Conservation (phyloP, 2,113 vertebrate species). For the Podarcis raffonei region DNA sequence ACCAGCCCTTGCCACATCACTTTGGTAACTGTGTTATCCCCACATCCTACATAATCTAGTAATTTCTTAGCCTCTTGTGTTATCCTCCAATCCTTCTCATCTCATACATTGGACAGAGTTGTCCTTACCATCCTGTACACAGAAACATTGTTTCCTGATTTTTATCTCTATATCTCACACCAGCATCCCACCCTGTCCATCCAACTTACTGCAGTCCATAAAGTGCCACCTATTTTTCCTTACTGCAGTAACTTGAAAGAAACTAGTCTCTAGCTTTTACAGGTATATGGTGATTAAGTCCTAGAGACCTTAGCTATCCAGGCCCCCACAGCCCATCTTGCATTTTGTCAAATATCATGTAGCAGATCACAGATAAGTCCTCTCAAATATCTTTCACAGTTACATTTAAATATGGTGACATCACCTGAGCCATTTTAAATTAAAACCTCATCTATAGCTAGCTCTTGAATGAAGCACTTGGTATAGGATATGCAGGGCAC, state of each 20-base stretch:
- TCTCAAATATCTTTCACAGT: neutral
- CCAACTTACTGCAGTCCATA: neutral
- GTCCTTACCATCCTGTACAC: neutral
- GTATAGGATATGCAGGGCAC: too few relatives aligned
- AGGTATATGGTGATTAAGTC: neutral
- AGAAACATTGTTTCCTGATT: neutral
- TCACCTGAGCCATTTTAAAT: neutral
- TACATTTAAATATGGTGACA: neutral
- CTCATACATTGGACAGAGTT: neutral
- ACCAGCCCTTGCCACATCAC: neutral
- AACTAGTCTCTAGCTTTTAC: neutral
- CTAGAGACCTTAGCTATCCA: neutral
- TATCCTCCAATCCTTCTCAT: neutral
- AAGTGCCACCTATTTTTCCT: neutral
- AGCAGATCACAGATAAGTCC: neutral
- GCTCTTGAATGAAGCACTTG: neutral
- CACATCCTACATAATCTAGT: neutral
- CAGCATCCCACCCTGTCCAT: neutral
- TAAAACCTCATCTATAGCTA: neutral
- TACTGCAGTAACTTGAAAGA: neutral
- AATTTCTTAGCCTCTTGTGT: neutral
- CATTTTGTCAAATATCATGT: neutral
- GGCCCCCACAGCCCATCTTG: neutral
- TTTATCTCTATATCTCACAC: neutral
- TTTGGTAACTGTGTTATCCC: neutral